Percentiles rank a stretch among this genome's conserved stretches.
Conservation (phyloP, 2,888 invertebrate species). For the Metalampra italica region DNA sequence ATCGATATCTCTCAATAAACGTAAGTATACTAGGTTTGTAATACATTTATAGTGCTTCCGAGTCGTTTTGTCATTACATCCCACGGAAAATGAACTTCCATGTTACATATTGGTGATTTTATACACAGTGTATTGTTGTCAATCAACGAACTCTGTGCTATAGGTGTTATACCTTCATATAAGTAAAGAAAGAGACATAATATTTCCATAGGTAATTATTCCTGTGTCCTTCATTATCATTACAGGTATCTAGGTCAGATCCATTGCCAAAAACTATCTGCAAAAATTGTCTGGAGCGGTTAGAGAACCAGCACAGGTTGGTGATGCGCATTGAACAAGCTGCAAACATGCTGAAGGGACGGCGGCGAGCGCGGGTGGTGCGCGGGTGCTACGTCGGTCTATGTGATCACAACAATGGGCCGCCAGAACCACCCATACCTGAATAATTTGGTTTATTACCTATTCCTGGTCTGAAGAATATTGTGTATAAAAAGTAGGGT, state of each 20-base stretch:
- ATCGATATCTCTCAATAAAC: constrained; percentile 88
- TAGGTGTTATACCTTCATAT: too few relatives aligned
- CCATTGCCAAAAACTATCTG: constrained; percentile 85
- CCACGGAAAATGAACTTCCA: too few relatives aligned
- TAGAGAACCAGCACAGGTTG: constrained; percentile 77
- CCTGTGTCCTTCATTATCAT: not conserved
- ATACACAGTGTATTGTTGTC: not conserved
- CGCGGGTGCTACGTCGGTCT: constrained; percentile 35
- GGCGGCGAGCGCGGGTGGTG: constrained; percentile 38
- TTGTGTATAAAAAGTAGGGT: not conserved
- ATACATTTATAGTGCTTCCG: not conserved
- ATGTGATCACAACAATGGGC: constrained; percentile 31
- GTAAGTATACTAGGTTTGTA: constrained; percentile 73
- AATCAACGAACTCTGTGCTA: not conserved
- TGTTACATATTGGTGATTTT: too few relatives aligned
- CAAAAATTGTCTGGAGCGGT: constrained; percentile 77
- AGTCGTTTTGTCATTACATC: not conserved
- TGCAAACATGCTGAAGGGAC: constrained; percentile 58
- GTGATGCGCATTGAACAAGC: constrained; percentile 70
- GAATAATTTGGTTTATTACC: constrained; percentile 10
- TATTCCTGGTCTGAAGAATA: not conserved
- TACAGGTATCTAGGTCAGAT: constrained; percentile 80
- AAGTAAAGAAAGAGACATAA: too few relatives aligned
- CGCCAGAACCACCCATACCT: constrained; percentile 25
- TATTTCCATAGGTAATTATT: not conserved